Percentiles rank a stretch among this genome's conserved stretches.
Conservation (phyloP, 2,888 invertebrate genomes). For the Microchrysa polita region DNA sequence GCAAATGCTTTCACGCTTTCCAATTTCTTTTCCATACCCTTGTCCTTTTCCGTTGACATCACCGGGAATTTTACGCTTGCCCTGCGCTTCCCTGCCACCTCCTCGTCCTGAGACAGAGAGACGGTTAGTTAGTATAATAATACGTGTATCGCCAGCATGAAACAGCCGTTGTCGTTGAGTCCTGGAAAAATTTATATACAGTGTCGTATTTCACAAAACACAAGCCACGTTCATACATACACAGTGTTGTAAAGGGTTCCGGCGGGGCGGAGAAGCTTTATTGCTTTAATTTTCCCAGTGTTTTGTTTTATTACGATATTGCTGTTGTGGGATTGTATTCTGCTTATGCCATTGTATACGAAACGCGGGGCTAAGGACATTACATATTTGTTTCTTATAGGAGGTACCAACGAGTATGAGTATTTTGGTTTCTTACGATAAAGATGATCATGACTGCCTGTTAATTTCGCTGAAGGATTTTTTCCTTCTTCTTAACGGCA, state of each 20-base stretch:
- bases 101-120: too few relatives aligned
- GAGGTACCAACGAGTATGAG: background rate
- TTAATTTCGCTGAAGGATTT: background rate
- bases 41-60: constrained; percentile 23
- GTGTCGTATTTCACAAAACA: too few relatives aligned
- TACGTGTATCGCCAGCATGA: too few relatives aligned
- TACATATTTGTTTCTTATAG: background rate
- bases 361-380: background rate
- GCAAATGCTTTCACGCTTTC: constrained; percentile 40
- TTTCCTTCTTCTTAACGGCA: background rate
- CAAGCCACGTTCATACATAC: too few relatives aligned
- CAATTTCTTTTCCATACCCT: constrained; percentile 35
- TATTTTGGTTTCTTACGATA: background rate
- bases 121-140: too few relatives aligned
- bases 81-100: background rate
- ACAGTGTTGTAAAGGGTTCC: background rate
- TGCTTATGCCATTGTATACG: constrained; percentile 16
- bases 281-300: constrained; percentile 29
- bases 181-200: too few relatives aligned
- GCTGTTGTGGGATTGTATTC: constrained; percentile 26
- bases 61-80: constrained; percentile 1
- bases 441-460: background rate
- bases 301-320: constrained; percentile 28
- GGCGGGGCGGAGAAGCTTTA: constrained; percentile 11
- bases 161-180: too few relatives aligned